These are phyloP conservation scores for Hedychridium roseum DNA, from an alignment of 2,888 invertebrate genomes.

Conservation along the genomic window DNA sequence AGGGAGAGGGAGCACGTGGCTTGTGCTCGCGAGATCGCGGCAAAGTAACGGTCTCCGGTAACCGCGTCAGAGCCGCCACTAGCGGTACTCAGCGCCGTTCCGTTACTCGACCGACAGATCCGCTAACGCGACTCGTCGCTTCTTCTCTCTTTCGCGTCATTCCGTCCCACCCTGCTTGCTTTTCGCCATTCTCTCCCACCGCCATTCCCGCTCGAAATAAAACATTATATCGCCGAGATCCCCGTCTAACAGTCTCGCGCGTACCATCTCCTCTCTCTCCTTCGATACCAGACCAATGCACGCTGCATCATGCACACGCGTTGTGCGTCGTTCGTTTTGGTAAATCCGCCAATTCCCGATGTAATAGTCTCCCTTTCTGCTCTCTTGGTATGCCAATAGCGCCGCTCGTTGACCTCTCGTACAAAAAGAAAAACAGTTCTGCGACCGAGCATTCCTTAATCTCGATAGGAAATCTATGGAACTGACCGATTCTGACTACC, in stretches of 20 bases:
- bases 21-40: slow-evolving; percentile 36
- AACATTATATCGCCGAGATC: neutral
- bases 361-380: too few species aligned
- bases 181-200: slow-evolving; percentile 6
- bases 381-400: too few species aligned
- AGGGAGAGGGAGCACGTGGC: slow-evolving; percentile 57
- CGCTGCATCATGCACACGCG: too few species aligned
- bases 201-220: neutral
- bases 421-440: too few species aligned
- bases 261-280: neutral
- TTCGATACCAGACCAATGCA: neutral
- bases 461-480: too few species aligned
- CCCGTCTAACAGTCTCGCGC: neutral
- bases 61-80: slow-evolving; percentile 60
- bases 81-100: slow-evolving; percentile 60
- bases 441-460: too few species aligned
- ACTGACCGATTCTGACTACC: too few species aligned
- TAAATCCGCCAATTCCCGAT: too few species aligned
- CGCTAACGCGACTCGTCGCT: slow-evolving; percentile 56
- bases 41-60: slow-evolving; percentile 59
- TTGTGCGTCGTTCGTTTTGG: too few species aligned
- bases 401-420: too few species aligned
- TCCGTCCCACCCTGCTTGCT: neutral
- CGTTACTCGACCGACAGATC: slow-evolving; percentile 65
- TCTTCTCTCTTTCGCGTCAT: slow-evolving; percentile 5